Conservation (phyloP, 2,113 vertebrate genomes). For the western clawed frog (Xenopus tropicalis) region DNA sequence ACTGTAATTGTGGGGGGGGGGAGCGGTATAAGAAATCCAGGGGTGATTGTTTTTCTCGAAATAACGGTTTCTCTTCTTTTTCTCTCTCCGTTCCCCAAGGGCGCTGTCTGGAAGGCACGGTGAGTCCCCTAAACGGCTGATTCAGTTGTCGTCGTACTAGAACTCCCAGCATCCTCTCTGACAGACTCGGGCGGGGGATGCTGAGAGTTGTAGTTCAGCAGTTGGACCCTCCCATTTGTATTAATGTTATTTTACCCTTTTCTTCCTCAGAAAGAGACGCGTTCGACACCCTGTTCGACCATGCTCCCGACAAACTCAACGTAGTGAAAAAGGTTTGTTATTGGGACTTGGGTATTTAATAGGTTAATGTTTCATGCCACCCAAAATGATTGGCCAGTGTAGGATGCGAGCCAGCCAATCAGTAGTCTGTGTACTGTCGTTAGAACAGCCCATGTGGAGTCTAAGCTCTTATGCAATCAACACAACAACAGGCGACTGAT, state of each 20-base stretch:
- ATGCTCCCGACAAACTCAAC: conserved; percentile 94
- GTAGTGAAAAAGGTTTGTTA: conserved; percentile 93
- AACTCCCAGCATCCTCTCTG: too few species aligned
- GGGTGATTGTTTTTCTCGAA: too few species aligned
- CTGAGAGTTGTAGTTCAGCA: too few species aligned
- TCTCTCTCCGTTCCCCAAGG: conserved; percentile 56
- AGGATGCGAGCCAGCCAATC: background rate
- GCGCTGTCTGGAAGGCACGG: conserved; percentile 92
- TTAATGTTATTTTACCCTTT: conserved; percentile 27
- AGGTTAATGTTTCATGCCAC: too few species aligned
- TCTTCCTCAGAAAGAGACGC: conserved; percentile 86
- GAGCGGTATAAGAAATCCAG: too few species aligned
- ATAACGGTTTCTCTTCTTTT: conserved; percentile 6
- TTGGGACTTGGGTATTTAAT: too few species aligned
- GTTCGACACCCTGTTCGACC: conserved; percentile 95
- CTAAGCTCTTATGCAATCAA: background rate
- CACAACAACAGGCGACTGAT: background rate
- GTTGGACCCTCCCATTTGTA: too few species aligned
- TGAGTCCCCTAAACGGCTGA: conserved; percentile 57
- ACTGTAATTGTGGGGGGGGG: too few species aligned
- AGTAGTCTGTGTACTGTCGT: background rate
- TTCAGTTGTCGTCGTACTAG: too few species aligned
- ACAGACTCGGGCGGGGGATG: too few species aligned
- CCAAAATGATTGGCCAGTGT: too few species aligned
- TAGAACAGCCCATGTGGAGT: background rate